Base-by-base conservation (phyloP, 64 coral and sea anemone genomes). In the Pachyseris speciosa region DNA sequence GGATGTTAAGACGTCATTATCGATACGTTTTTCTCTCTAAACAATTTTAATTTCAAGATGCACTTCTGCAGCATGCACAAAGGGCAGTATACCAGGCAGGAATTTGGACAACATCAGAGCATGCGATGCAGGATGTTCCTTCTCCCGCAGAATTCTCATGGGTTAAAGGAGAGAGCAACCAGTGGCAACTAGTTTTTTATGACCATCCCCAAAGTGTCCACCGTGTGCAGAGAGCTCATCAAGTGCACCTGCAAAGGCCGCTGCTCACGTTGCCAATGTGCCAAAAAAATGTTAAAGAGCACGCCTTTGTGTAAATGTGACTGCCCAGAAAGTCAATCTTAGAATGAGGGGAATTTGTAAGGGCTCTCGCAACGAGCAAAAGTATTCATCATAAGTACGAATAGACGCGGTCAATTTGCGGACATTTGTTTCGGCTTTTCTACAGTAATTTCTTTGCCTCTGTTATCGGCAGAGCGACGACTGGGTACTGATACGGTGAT, bases 171-270 rank as follows among this genome's bases (percentile, higher is more conserved):
- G 48, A 39, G 20, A 22, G 43, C 27, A 72, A 55, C 66, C 43
- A 53, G 45, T 87, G 22, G 4, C 26, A 84, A 64, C 81, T 43
- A 43, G 59, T 85, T 28, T 67, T 85, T 52, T 40, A 17, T 84
- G 80, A 67, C 57, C 22, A 85, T 85, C 17, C 34, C 81, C 20
- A 67, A 85, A 67, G 81, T 68, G 3, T 85, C 60, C 11, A 48
- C 61, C 10, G 64, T 69, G 24, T 86, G 83, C 63, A 40, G 64
- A 16, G 83, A 86, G 65, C 65, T 86, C 4, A 86, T 86, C 38
- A 86, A 86, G 64, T 86, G 84, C 42, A 70, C 39, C 64, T 86
- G 84, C 84, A 86, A 86, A 86, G 64, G 20, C 6, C 84, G 43
- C 84, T 86, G 43, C n/a, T 52, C 37, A 20, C 40, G 84, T 5